Evolutionary conservation across 2,113 vertebrate genomes (phyloP).

Genomic region (Malurus melanocephalus): DNA sequence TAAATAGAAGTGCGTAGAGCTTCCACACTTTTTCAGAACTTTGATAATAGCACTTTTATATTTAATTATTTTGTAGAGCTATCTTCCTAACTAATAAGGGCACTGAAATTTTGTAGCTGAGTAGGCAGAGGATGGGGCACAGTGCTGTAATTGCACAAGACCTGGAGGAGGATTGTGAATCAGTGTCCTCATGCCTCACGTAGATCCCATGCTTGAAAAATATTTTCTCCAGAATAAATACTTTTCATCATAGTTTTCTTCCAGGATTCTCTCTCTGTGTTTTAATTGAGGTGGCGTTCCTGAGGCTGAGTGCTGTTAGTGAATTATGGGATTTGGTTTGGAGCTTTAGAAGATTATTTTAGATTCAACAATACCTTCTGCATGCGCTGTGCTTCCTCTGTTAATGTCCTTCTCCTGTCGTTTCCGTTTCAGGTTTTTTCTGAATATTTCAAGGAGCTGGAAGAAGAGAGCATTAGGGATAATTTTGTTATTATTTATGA

Average conservation of each 20-base stretch:
- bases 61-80: not conserved
- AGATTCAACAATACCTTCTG: not conserved
- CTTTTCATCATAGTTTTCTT: not conserved
- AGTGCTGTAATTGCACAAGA: not conserved
- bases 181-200: not conserved
- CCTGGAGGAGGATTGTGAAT: not conserved
- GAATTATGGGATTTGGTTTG: not conserved
- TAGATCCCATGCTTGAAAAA: not conserved
- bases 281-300: not conserved
- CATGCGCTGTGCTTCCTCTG: not conserved
- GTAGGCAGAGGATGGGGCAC: conserved; percentile 13
- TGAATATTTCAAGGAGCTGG: conserved; percentile 97
- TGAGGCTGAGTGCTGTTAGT: not conserved
- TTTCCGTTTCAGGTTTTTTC: conserved; percentile 87
- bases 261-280: not conserved
- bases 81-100: not conserved
- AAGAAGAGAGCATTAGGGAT: conserved; percentile 97
- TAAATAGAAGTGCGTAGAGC: fast-evolving
- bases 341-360: not conserved
- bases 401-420: not conserved
- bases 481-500: conserved; percentile 99
- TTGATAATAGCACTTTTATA: not conserved
- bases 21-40: fast-evolving
- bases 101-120: not conserved
- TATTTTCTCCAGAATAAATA: not conserved